These are phyloP conservation scores for Mactromeris polynyma DNA, from an alignment of 2,888 invertebrate species.

Conservation along the genomic window DNA sequence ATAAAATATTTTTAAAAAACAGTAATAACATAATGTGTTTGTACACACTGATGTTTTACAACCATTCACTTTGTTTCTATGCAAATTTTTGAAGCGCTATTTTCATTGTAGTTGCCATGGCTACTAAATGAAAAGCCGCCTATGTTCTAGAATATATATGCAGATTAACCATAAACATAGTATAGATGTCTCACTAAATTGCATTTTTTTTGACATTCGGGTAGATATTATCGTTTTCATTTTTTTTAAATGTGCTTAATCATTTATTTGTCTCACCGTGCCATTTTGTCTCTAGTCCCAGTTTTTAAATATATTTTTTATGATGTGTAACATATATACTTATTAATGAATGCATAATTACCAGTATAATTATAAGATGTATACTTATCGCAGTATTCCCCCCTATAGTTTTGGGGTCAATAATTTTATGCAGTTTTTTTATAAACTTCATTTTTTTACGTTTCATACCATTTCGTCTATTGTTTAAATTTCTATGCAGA, in stretches of 20 bases:
- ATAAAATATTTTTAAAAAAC: slow-evolving; percentile 32
- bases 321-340: too few relatives aligned
- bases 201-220: not conserved
- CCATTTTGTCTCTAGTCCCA: slow-evolving; percentile 9
- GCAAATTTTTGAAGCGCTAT: slow-evolving; percentile 61
- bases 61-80: slow-evolving; percentile 70
- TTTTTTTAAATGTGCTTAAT: not conserved
- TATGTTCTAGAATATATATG: slow-evolving; percentile 24
- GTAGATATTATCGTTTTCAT: not conserved
- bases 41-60: not conserved
- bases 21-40: slow-evolving; percentile 48
- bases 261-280: not conserved
- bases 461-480: too few relatives aligned
- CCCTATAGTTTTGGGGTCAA: too few relatives aligned
- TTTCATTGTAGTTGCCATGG: slow-evolving; percentile 41
- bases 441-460: too few relatives aligned
- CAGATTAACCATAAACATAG: slow-evolving; percentile 17
- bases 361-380: too few relatives aligned
- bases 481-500: too few relatives aligned
- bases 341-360: too few relatives aligned
- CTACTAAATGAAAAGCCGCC: slow-evolving; percentile 40
- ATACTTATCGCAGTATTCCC: too few relatives aligned
- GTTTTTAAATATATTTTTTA: not conserved
- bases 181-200: slow-evolving; percentile 25
- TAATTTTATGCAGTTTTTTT: too few relatives aligned